These are phyloP conservation scores for Psittacula cyanocephala DNA, from an alignment of 2,113 vertebrate species.

Conservation along the genomic window DNA sequence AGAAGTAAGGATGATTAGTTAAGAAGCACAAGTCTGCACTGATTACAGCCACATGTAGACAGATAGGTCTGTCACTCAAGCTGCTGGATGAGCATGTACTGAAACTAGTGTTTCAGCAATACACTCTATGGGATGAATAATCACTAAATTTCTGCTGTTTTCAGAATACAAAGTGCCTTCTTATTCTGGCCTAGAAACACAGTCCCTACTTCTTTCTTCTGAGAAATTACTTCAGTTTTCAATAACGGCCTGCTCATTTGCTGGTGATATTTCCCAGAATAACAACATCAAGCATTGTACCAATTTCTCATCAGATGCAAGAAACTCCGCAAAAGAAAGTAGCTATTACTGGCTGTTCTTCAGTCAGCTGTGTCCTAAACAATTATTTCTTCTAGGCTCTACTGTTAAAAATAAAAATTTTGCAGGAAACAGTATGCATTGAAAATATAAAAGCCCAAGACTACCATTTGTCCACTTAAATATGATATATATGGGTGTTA, in stretches of 20 bases:
- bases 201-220: neutral
- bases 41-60: neutral
- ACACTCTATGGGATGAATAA: neutral
- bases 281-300: neutral
- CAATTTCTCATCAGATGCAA: neutral
- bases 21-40: neutral
- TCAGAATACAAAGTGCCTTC: neutral
- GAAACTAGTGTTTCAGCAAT: neutral
- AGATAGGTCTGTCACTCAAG: neutral
- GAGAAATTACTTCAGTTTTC: neutral
- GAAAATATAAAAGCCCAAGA: neutral
- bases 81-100: neutral
- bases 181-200: neutral
- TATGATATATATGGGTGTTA: neutral
- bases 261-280: neutral
- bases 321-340: neutral
- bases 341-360: neutral
- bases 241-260: neutral
- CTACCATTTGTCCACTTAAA: neutral
- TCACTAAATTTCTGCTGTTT: neutral
- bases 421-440: neutral
- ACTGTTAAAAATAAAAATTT: neutral
- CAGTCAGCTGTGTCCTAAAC: constrained; percentile 15
- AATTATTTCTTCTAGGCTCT: neutral
- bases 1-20: neutral